Evolutionary conservation across 1,140 invertebrate genomes (phyloP).

Genomic region (Pentalonia nigronervosa): DNA sequence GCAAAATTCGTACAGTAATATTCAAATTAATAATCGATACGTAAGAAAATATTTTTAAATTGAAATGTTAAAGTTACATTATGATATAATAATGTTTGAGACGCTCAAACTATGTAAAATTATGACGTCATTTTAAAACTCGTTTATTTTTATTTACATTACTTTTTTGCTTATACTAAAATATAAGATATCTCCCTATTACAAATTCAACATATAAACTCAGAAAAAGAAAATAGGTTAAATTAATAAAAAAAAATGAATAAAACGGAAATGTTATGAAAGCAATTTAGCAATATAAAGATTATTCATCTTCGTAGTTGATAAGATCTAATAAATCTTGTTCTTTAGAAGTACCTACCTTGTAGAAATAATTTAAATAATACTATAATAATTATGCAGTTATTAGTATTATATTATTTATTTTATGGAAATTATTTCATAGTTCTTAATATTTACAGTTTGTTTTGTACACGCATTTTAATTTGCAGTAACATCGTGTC

Average conservation of each 20-base stretch:
- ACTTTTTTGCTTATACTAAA: not conserved
- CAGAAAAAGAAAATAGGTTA: not conserved
- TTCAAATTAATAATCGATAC: not conserved
- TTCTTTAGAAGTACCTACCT: not conserved
- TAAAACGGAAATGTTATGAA: not conserved
- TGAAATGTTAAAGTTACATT: not conserved
- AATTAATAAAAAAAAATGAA: slow-evolving; percentile 4
- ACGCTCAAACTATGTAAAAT: not conserved
- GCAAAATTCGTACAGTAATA: not conserved
- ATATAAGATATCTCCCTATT: not conserved
- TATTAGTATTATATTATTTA: not conserved
- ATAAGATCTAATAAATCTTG: not conserved
- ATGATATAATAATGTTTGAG: not conserved
- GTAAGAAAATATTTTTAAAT: slow-evolving; percentile 7
- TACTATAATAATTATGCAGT: not conserved
- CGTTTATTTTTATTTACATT: slow-evolving; percentile 19
- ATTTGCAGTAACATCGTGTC: not conserved
- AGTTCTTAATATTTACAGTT: not conserved
- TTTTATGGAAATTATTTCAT: not conserved
- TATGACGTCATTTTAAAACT: not conserved
- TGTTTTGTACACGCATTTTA: not conserved
- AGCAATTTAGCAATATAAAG: slow-evolving; percentile 5
- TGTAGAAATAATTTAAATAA: slow-evolving; percentile 1
- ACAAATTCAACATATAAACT: slow-evolving; percentile 5
- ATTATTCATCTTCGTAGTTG: not conserved